Percentiles rank a stretch among this genome's conserved stretches.
Evolutionary conservation across 2,888 invertebrate species (phyloP).

Genomic region (Bombylius discolor): DNA sequence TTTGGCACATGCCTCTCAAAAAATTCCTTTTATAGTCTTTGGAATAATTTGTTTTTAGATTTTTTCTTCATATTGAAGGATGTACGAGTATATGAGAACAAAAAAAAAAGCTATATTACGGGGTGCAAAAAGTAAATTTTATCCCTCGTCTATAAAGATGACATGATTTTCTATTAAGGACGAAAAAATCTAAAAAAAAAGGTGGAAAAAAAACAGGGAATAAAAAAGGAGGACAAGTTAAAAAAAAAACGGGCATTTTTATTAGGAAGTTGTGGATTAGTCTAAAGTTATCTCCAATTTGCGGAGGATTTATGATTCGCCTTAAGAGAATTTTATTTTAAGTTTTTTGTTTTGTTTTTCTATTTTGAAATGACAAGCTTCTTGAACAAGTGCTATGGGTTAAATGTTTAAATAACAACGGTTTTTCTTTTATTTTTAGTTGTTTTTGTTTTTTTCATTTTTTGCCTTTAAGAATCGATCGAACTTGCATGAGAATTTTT

Average conservation of each 20-base stretch:
- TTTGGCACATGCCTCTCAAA: neutral
- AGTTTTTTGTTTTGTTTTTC: no score
- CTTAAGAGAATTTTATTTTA: no score
- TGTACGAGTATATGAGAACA: no score
- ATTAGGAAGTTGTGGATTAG: slow-evolving; percentile 7
- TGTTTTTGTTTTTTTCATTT: no score
- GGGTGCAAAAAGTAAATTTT: neutral
- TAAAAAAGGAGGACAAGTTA: neutral
- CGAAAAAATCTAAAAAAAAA: neutral
- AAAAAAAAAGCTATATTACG: neutral
- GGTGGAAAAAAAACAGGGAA: neutral
- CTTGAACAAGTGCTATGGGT: no score
- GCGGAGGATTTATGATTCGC: slow-evolving; percentile 1
- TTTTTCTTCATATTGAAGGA: no score
- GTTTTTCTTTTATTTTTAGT: no score
- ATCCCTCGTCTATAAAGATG: slow-evolving; percentile 2
- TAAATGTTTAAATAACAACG: no score
- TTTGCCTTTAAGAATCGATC: no score
- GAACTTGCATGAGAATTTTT: no score
- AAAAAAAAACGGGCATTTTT: neutral
- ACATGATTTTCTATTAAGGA: slow-evolving; percentile 1
- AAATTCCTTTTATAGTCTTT: neutral
- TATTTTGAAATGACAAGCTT: no score
- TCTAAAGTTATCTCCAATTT: slow-evolving; percentile 10
- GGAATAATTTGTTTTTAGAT: neutral